Evolutionary conservation across 2,888 invertebrate genomes (phyloP).

Genomic region (Lasioglossum zephyrum): DNA sequence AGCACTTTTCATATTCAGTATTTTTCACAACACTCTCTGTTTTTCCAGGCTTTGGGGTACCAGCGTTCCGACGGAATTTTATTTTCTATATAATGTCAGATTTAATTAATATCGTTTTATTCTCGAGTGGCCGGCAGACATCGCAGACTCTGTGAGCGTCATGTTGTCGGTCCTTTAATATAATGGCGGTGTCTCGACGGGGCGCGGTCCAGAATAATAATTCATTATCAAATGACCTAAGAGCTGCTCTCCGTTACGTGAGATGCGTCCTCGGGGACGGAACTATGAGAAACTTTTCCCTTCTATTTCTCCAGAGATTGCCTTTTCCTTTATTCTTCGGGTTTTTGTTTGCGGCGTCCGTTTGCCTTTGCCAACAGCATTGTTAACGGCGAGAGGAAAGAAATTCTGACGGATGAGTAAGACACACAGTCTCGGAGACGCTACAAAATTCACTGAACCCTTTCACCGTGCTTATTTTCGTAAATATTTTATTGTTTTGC

Average conservation of each 20-base stretch:
- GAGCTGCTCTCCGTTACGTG: conserved; percentile 30
- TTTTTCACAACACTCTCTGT: neutral
- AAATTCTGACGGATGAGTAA: neutral
- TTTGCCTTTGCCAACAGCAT: conserved; percentile 17
- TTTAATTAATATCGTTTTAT: conserved; percentile 61
- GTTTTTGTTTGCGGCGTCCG: conserved; percentile 32
- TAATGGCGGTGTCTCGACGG: conserved; percentile 35
- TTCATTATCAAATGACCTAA: conserved; percentile 56
- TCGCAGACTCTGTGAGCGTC: neutral
- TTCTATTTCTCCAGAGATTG: conserved; percentile 60
- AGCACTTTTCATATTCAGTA: neutral
- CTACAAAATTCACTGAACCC: neutral
- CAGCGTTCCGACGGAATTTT: neutral
- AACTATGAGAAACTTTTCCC: conserved; percentile 44
- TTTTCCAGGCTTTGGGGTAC: neutral
- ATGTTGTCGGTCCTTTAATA: conserved; percentile 46
- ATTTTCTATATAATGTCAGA: conserved; percentile 13
- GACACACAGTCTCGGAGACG: neutral
- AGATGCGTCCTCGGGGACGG: conserved; percentile 33
- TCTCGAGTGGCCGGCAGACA: conserved; percentile 1
- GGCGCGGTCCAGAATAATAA: conserved; percentile 51
- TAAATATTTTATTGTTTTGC: neutral
- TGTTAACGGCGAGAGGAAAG: conserved; percentile 2
- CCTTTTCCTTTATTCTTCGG: conserved; percentile 14
- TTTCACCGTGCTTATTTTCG: neutral